phyloP scores from a whole-genome alignment of 2,888 invertebrate genomes.

The Tiliacea citrago region DNA sequence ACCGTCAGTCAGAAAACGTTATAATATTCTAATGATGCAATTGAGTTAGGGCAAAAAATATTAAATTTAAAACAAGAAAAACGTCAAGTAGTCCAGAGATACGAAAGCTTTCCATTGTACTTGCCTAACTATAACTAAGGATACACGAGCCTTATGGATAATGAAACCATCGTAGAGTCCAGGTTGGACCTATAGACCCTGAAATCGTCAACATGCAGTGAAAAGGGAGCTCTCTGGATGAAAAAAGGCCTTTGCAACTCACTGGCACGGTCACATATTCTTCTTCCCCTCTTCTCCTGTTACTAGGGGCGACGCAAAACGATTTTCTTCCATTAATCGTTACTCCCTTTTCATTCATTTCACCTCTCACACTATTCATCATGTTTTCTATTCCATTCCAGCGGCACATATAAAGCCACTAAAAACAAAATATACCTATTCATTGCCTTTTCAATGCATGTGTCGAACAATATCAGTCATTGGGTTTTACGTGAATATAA shows the following conservation, averaged over 20 bases:
- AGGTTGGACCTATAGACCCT: no score
- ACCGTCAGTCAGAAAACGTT: conserved; percentile 4
- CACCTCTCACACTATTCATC: background rate
- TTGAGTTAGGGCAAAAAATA: conserved; percentile 2
- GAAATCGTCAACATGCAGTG: background rate
- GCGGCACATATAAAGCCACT: background rate
- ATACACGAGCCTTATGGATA: no score
- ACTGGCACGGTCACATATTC: background rate
- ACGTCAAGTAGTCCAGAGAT: background rate
- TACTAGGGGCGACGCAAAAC: background rate
- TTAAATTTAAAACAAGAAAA: background rate
- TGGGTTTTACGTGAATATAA: background rate
- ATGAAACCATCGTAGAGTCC: background rate
- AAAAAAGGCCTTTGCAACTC: background rate
- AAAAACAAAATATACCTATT: background rate
- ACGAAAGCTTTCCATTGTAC: background rate
- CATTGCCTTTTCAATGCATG: conserved; percentile 18
- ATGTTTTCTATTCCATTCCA: background rate
- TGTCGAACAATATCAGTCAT: conserved; percentile 11
- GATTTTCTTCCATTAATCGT: background rate
- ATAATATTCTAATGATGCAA: background rate
- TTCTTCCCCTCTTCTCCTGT: background rate
- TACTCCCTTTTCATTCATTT: background rate
- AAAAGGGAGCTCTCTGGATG: background rate
- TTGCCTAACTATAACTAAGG: background rate